phyloP scores from a whole-genome alignment of 2,888 invertebrate species.

The Polyploca ridens region DNA sequence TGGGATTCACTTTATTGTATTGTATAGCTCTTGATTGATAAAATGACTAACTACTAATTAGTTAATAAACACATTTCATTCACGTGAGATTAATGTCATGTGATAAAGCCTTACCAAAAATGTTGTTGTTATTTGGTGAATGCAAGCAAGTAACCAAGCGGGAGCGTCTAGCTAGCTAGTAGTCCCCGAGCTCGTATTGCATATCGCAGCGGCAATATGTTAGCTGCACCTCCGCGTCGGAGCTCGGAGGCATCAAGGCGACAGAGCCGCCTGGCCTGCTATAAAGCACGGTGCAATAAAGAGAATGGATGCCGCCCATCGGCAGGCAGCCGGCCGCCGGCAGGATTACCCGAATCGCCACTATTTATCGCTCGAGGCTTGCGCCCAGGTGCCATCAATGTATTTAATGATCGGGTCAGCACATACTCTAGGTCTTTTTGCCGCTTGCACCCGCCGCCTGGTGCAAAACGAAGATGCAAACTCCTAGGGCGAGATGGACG shows the following conservation, averaged over 20 bases:
- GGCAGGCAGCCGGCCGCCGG: constrained; percentile 71
- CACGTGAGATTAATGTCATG: neutral
- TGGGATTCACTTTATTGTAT: too few relatives aligned
- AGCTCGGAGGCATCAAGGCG: constrained; percentile 68
- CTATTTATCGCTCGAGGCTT: constrained; percentile 83
- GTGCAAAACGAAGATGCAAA: constrained; percentile 71
- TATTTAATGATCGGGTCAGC: constrained; percentile 85
- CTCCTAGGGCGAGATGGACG: constrained; percentile 75
- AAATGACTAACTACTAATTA: too few relatives aligned
- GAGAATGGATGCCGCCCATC: constrained; percentile 84
- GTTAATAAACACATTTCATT: too few relatives aligned
- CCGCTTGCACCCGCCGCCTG: constrained; percentile 57
- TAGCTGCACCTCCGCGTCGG: constrained; percentile 66
- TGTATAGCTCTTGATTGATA: too few relatives aligned
- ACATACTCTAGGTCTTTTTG: constrained; percentile 80
- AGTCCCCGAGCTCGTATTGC: constrained; percentile 39
- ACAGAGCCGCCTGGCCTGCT: constrained; percentile 62
- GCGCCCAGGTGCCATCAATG: constrained; percentile 84
- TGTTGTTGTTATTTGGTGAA: constrained; percentile 5
- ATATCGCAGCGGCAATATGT: constrained; percentile 64
- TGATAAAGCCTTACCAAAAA: neutral
- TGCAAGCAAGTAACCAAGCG: constrained; percentile 10
- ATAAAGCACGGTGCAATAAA: constrained; percentile 84
- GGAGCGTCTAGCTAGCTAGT: neutral
- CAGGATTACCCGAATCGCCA: constrained; percentile 84